phyloP scores from a whole-genome alignment of 2,113 vertebrate genomes.

The Myotis yumanensis region DNA sequence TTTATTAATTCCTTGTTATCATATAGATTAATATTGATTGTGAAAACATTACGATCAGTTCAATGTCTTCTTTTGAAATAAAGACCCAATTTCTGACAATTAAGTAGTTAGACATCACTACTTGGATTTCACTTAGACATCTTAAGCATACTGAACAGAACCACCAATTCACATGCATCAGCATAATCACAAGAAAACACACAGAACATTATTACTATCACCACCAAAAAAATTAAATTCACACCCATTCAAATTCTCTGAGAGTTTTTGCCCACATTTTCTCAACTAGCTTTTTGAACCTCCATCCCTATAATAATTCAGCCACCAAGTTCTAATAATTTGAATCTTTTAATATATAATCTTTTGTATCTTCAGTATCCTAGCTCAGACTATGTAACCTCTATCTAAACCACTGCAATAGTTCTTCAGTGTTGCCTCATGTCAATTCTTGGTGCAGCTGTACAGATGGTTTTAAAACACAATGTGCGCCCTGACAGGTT shows the following conservation, averaged over 20 bases:
- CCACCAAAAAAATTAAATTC: background rate
- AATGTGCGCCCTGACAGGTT: background rate
- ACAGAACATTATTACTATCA: background rate
- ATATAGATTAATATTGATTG: background rate
- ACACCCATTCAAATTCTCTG: background rate
- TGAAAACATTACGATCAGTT: background rate
- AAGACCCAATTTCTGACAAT: background rate
- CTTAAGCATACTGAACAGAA: background rate
- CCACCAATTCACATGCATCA: background rate
- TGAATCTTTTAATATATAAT: background rate
- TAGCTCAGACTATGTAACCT: background rate
- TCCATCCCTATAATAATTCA: background rate
- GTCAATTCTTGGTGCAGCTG: background rate
- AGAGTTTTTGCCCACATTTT: background rate
- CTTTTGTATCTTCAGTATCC: background rate
- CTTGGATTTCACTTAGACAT: background rate
- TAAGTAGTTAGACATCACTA: background rate
- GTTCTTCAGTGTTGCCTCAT: background rate
- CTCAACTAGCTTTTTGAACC: background rate
- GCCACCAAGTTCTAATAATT: background rate
- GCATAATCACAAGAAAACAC: background rate
- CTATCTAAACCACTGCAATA: background rate
- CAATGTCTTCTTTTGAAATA: background rate
- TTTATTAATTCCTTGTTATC: background rate
- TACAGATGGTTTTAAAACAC: background rate